Percentiles rank a stretch among this genome's conserved stretches.
Evolutionary conservation across 2,113 vertebrate species (phyloP).

Genomic region (Rostratula benghalensis): DNA sequence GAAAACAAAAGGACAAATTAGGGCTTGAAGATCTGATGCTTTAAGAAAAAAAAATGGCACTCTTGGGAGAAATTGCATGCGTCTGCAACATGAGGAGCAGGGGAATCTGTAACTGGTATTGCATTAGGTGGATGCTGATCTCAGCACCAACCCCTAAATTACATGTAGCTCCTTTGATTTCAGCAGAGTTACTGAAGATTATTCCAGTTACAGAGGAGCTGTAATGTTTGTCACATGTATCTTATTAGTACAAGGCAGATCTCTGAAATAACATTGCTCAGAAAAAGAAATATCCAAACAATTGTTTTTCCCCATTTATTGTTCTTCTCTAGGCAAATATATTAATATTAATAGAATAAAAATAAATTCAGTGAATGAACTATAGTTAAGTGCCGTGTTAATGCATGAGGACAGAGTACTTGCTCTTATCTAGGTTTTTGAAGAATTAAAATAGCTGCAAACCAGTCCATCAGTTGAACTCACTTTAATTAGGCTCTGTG

Average conservation of each 20-base stretch:
- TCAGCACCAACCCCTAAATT: background rate
- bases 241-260: background rate
- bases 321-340: background rate
- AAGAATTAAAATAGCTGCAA: background rate
- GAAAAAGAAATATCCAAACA: background rate
- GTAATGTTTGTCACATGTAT: background rate
- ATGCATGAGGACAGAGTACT: background rate
- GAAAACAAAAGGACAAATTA: background rate
- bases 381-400: background rate
- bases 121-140: background rate
- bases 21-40: background rate
- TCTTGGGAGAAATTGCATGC: background rate
- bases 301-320: background rate
- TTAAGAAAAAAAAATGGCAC: background rate
- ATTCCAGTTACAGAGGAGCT: background rate
- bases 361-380: background rate
- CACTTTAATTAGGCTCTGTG: background rate
- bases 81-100: background rate
- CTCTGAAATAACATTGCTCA: background rate
- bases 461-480: fast-evolving
- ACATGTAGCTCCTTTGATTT: background rate
- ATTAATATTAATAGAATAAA: background rate
- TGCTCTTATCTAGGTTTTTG: background rate
- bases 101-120: background rate
- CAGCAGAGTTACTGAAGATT: background rate